Conservation (phyloP, 2,797 vertebrate genomes). For the Labeo calbasu region DNA sequence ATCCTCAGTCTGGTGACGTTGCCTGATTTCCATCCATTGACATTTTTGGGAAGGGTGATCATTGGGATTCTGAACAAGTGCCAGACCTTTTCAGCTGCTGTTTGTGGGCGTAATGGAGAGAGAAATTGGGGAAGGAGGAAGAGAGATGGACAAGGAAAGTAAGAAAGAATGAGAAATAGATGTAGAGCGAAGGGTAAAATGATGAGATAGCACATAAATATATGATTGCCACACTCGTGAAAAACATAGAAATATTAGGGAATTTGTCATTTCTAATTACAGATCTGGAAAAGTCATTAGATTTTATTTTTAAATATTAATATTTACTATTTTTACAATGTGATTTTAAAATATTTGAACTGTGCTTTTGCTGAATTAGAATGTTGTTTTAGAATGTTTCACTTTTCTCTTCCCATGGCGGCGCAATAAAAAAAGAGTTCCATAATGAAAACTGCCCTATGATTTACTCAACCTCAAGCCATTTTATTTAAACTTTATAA, state of each 20-base stretch:
- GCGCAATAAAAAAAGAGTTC: too few species aligned
- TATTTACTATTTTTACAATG: too few species aligned
- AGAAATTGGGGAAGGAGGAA: slow-evolving; percentile 9
- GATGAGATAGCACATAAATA: not conserved
- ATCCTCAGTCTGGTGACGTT: not conserved
- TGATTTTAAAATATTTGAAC: too few species aligned
- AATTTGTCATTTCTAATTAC: not conserved
- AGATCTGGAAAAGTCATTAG: not conserved
- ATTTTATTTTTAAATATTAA: not conserved
- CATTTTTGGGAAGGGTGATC: slow-evolving; percentile 51
- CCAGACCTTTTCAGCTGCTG: slow-evolving; percentile 50
- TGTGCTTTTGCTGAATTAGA: too few species aligned
- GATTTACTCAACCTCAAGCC: too few species aligned
- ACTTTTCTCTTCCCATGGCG: too few species aligned
- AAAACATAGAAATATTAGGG: not conserved
- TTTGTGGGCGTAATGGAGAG: slow-evolving; percentile 36
- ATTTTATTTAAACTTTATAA: too few species aligned
- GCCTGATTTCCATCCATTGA: slow-evolving; percentile 56
- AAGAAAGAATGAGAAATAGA: not conserved
- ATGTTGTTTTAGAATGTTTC: too few species aligned
- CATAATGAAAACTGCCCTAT: too few species aligned
- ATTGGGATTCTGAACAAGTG: slow-evolving; percentile 52
- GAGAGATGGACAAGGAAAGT: not conserved
- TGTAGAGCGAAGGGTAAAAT: not conserved
- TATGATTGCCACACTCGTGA: not conserved